Conservation (phyloP, 2,888 invertebrate genomes). For the Hydropsyche betteni region DNA sequence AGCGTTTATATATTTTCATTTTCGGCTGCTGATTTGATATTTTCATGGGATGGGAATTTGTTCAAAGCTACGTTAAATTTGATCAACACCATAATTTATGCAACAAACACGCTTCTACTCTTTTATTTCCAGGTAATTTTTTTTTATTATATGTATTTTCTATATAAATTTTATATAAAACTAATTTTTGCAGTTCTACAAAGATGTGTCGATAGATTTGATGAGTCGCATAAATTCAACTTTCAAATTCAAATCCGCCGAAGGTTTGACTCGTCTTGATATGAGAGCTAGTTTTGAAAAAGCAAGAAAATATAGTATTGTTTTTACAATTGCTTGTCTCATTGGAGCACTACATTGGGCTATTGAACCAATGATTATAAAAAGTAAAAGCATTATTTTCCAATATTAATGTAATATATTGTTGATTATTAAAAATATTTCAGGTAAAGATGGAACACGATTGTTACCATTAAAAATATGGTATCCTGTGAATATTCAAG, state of each 20-base stretch:
- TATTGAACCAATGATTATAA: conserved; percentile 40
- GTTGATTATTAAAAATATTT: neutral
- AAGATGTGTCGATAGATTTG: conserved; percentile 20
- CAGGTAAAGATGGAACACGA: conserved; percentile 24
- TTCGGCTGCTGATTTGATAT: conserved; percentile 42
- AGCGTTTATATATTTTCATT: conserved; percentile 44
- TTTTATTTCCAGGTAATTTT: conserved; percentile 48
- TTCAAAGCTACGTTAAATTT: conserved; percentile 44
- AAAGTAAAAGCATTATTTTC: conserved; percentile 1
- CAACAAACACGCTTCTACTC: conserved; percentile 42
- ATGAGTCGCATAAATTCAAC: conserved; percentile 39
- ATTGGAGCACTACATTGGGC: conserved; percentile 45
- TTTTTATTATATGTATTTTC: neutral
- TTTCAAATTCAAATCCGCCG: conserved; percentile 43
- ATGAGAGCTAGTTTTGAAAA: conserved; percentile 44
- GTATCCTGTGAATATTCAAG: conserved; percentile 48
- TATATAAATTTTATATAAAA: neutral
- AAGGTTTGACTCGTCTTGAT: conserved; percentile 44
- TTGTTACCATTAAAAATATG: conserved; percentile 47
- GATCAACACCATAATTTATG: conserved; percentile 47
- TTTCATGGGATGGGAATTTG: conserved; percentile 46
- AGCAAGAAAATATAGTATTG: conserved; percentile 39
- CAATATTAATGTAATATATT: neutral
- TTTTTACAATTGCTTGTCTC: conserved; percentile 42
- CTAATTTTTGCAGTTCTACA: conserved; percentile 20